A percentile compares a stretch with the other conserved stretches of the same genome.
Evolutionary conservation across 2,113 vertebrate species (phyloP).

Genomic region (Rhinolophus sinicus): DNA sequence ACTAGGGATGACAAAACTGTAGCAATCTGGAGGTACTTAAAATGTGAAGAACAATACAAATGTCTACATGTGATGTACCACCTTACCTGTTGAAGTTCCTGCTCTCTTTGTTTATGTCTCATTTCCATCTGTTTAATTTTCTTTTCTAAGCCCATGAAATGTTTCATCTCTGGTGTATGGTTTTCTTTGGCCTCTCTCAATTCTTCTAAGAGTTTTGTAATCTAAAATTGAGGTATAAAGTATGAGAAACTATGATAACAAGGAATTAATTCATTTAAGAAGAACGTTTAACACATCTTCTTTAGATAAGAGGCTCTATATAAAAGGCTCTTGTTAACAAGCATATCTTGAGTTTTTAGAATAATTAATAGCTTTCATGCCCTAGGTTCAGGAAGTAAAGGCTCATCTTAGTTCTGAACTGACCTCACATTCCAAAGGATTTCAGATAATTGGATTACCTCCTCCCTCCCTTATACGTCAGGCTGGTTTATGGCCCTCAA

Average conservation of each 20-base stretch:
- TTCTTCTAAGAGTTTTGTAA: conserved; percentile 92
- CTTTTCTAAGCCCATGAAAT: conserved; percentile 90
- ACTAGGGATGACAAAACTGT: neutral
- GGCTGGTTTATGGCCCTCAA: neutral
- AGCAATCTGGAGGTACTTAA: conserved; percentile 24
- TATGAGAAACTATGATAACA: neutral
- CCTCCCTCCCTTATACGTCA: neutral
- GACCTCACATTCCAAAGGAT: neutral
- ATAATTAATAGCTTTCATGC: neutral
- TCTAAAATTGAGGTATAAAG: conserved; percentile 81
- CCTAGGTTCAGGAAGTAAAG: neutral
- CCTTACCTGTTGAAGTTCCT: conserved; percentile 92
- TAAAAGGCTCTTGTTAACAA: neutral
- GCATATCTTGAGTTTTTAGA: neutral
- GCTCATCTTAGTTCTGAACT: neutral
- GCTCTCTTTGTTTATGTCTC: conserved; percentile 90
- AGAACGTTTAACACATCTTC: neutral
- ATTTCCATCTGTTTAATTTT: conserved; percentile 93
- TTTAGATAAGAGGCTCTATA: neutral
- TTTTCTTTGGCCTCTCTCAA: conserved; percentile 92
- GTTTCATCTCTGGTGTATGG: conserved; percentile 93
- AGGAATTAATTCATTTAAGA: conserved; percentile 34
- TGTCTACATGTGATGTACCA: neutral
- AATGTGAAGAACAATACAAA: neutral
- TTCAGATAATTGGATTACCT: neutral